Base-by-base conservation (phyloP, 2,888 invertebrate genomes). In the Scelioninae gen. 1 region DNA sequence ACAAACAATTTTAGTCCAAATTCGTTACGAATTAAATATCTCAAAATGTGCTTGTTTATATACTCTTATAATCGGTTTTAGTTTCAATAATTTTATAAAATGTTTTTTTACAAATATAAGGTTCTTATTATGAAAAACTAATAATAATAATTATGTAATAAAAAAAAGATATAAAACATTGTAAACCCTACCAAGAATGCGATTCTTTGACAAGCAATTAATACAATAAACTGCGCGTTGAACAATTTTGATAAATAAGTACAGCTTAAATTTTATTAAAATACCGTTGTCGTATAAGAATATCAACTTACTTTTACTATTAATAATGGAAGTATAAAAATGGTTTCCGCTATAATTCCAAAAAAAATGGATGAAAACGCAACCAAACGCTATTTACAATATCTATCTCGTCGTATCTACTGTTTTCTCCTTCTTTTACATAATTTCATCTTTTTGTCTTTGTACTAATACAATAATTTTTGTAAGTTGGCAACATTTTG, bases 301-400 rank as follows among this genome's bases (percentile, higher is more conserved):
- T 87, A 87, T 60, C 83, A 87, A 86, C 85, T 86, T 87, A 87
- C 83, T 15, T 51, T 45, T 11, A 58, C 85, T 85, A 82, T 84
- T 81, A 69, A 86, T 86, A 86, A 82, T 87, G 85, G 85, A 89
- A 88, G 86, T 89, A 89, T 83, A 90, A 85, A 88, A 86, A 85
- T 87, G 76, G 43, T 77, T 34, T 58, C 77, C 31, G 38, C 15
- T 31, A 80, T 63, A 84, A 86, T 85, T 83, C 62, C 51, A 66
- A 80, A 82, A 76, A 82, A 85, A 66, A n/a, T 34, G 82, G 85
- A 66, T 32, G 13, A 51, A 71, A 34, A 40, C 40, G 56, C 53
- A 45, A 72, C 62, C 62, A 32, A 72, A 62, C 47, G 7, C 56
- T 74, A 63, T 74, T 74, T 74, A 74, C 74, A 75, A 58, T 49